Base-by-base conservation (phyloP, 2,888 invertebrate genomes). In the Sarcophaga caerulescens region DNA sequence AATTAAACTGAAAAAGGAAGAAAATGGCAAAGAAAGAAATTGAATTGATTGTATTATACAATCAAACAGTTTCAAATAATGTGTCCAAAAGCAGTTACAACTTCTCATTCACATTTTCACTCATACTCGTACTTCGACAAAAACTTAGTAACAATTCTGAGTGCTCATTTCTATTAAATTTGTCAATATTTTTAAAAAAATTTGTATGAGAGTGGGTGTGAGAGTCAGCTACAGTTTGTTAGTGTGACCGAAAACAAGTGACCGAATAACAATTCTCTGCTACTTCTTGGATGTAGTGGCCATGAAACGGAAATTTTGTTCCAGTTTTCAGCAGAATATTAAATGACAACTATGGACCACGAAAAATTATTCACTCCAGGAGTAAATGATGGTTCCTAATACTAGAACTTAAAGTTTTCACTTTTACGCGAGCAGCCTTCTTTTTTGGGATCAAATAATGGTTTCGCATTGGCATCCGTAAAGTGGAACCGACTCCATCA, bases 1-100 rank as follows among this genome's bases (percentile, higher is more conserved):
- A 52, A 52, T 52, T 52, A 52, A 52, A 52, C 17, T 52, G 52
- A 52, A 66, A 66, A 63, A 4, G 3, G 17, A 35, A 3, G n/a
- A 44, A 66, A n/a, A 44, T n/a, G 44, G 35, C 19, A 25, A 70
- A 71, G 25, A 44, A 25, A 35, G 23, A 71, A 14, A 44, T 8
- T 35, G 57, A 71, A 35, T 71, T 71, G 71, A 70, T 59, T 70
- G 57, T 19, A 25, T 47, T 25, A 69, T 59, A 25, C 12, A 62
- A 44, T 12, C 19, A 57, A 62, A 62, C 45, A 45, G 45, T 73
- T 62, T 19, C 21, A 62, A 52, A 17, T 21, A 60, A 73, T 73
- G 21, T 62, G 44, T 62, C 60, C 44, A 62, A 73, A 35, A 71
- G 59, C 59, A 4, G 65, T 44, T 44, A 35, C n/a, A 17, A 44